Evolutionary conservation across 1,140 invertebrate genomes (phyloP), one percentile per base, ranked within the genome.

Genomic region (Eueides isabella): DNA sequence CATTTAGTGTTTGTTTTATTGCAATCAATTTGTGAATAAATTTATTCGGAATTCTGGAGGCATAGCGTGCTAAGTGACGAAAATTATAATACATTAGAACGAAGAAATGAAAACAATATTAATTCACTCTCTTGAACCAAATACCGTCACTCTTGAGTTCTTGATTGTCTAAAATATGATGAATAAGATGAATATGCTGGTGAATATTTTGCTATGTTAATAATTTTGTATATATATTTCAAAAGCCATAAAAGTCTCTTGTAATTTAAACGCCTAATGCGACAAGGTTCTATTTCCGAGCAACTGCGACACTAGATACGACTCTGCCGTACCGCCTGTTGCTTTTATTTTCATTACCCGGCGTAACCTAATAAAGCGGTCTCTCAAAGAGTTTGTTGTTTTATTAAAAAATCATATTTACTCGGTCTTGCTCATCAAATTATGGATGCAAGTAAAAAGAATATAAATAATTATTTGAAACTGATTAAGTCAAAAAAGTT

Each of bases 401-500:
- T 85, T 82, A 86, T 87, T 86, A 87, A 86, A 87, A 87, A 86
- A 71, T 81, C 80, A 85, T 89, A 85, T 87, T 89, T 85, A 63
- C 75, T 68, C 30, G 68, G 44, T 65, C 74, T 75, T 74, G 62
- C 44, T 75, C 77, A 55, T 55, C 23, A 55, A 26, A 55, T 55
- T 12, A 55, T 55, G 48, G 23, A 23, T 55, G 48, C 23, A 55
- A 38, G 35, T 38, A 38, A 55, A 55, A 55, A 55, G 19, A 23
- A 55, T 55, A 55, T 23, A 19, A 23, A 55, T 55, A n/a, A n/a
- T 55, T 55, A 11, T 11, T 55, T 55, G n/a, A n/a, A n/a, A 26
- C 26, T 26, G 2, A 4, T 23, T 7, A 2, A 23, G 16, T 23
- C 1, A 48, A 23, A 48, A 9, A 48, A 9, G 2, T 0, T 23